These are phyloP conservation scores for Drosophila truncata DNA, from an alignment of 1,140 invertebrate genomes.

Conservation along the genomic window DNA sequence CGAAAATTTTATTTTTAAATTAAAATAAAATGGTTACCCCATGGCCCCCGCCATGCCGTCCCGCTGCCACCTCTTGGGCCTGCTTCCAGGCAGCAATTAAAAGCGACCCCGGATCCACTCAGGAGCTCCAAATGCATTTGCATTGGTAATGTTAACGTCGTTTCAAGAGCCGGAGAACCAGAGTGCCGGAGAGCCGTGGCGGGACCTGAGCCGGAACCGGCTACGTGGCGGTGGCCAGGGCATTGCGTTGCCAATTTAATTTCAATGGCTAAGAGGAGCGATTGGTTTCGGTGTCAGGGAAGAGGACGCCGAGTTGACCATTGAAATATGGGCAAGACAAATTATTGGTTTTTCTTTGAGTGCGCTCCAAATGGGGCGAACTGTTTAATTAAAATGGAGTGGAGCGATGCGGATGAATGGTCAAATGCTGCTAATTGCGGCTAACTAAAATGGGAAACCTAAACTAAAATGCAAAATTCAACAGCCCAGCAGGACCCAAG, in stretches of 20 bases:
- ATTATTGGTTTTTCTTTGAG: slow-evolving; percentile 80
- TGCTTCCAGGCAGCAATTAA: slow-evolving; percentile 53
- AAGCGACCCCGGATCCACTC: slow-evolving; percentile 34
- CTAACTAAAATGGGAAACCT: slow-evolving; percentile 13
- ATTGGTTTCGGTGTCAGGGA: slow-evolving; percentile 1
- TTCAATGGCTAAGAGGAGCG: slow-evolving; percentile 27
- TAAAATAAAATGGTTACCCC: slow-evolving; percentile 57
- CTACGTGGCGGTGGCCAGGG: slow-evolving; percentile 1
- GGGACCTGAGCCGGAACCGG: slow-evolving; percentile 10
- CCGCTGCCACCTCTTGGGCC: slow-evolving; percentile 1
- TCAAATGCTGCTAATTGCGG: slow-evolving; percentile 45
- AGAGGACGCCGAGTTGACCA: slow-evolving; percentile 10
- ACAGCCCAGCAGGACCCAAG: not conserved
- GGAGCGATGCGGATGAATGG: slow-evolving; percentile 55
- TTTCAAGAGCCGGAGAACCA: slow-evolving; percentile 14
- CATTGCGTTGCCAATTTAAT: slow-evolving; percentile 65
- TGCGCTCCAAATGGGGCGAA: slow-evolving; percentile 64
- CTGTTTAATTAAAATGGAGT: slow-evolving; percentile 79
- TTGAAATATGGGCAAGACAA: slow-evolving; percentile 79
- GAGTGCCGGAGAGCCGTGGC: not conserved
- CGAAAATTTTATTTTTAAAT: slow-evolving; percentile 70
- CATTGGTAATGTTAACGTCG: slow-evolving; percentile 70
- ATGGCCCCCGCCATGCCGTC: not conserved
- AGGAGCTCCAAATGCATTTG: slow-evolving; percentile 67
- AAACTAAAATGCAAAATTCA: not conserved